phyloP scores from a whole-genome alignment of 2,113 vertebrate genomes.

The Dendropsophus ebraccatus region DNA sequence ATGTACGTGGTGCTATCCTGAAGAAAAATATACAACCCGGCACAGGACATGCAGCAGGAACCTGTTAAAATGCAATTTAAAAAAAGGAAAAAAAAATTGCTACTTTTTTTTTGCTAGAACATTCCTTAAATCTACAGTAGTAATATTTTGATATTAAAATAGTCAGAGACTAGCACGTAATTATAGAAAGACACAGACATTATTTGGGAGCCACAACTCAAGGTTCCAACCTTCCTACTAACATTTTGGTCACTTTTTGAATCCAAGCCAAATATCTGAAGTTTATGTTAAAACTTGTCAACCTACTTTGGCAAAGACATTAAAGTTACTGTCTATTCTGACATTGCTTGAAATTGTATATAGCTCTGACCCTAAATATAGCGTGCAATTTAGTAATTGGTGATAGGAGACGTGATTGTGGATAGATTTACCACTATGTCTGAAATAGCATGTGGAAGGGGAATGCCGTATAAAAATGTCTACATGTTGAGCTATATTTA shows the following conservation, averaged over 20 bases:
- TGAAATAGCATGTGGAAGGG: neutral
- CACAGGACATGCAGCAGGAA: neutral
- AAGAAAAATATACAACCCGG: neutral
- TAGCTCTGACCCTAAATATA: neutral
- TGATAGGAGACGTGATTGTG: neutral
- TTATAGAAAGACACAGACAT: neutral
- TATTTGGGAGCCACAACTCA: neutral
- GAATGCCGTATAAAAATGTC: neutral
- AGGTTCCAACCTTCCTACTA: neutral
- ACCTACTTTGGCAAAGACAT: neutral
- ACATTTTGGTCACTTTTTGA: conserved; percentile 18
- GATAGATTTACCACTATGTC: neutral
- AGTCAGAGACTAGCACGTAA: neutral
- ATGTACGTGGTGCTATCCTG: neutral
- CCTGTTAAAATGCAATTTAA: neutral
- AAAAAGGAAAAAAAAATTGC: neutral
- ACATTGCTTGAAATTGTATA: conserved; percentile 20
- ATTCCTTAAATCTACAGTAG: neutral
- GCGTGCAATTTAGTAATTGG: neutral
- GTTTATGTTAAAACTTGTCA: conserved; percentile 17
- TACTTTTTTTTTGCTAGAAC: neutral
- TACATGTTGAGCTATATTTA: neutral
- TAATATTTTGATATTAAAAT: neutral
- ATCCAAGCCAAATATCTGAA: neutral
- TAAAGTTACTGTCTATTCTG: neutral